Evolutionary conservation across 2,888 invertebrate genomes (phyloP), one percentile per base, ranked within the genome.

Genomic region (Oligia latruncula): DNA sequence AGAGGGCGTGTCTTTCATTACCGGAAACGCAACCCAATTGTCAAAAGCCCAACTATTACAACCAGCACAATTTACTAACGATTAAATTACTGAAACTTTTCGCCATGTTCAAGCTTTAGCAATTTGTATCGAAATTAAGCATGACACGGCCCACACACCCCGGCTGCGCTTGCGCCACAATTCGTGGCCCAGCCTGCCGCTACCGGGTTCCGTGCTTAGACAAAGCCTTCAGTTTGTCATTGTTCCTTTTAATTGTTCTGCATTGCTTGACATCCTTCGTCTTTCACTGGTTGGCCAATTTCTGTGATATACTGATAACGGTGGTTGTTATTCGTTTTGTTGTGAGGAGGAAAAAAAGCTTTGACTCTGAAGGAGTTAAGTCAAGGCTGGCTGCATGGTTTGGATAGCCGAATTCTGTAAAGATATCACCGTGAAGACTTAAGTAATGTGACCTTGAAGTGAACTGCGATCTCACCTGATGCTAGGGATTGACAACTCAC

Each of bases 161-260:
- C 72, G 82, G 71, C 13, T 75, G 40, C 20, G 79, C 83, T 91
- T 92, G 87, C 90, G 81, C 85, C 88, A 92, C 75, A 80, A 82
- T 82, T 91, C 90, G 90, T 91, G 90, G 80, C 80, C 66, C 35
- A 60, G 62, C 62, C 70, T 73, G 29, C 75, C 84, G 89, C 92
- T 92, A 91, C 92, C 93, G 91, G 92, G 92, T 92, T 90, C 87
- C 89, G 90, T 90, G 87, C 66, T 76, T 82, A 82, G 78, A 88
- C 90, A 90, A 90, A 89, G 83, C 90, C 84, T 86, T 90, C 87
- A 88, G 88, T 91, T 89, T 89, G 83, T 88, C 86, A 89, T 88
- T 87, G 87, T 85, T 83, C 80, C 87, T 89, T 90, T 86, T 91
- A 90, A 92, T 92, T 92, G 89, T 92, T 89, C 84, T 80, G 78